Evolutionary conservation across 2,888 invertebrate genomes (phyloP).

Genomic region (Cataglyphis rosenhaueri): DNA sequence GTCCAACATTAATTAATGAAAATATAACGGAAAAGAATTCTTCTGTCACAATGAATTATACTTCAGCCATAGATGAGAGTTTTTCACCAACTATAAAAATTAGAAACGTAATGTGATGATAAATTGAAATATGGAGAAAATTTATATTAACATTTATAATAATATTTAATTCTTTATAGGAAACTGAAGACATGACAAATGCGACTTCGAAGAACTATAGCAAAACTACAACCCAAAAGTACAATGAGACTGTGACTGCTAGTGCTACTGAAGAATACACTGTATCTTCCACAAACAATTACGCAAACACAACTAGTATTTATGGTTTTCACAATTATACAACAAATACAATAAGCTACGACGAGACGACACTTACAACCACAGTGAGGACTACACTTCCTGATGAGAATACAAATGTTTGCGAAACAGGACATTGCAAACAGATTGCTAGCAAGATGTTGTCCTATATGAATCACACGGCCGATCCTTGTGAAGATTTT

Average conservation of each 20-base stretch:
- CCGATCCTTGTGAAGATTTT: conserved; percentile 78
- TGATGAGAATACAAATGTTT: conserved; percentile 46
- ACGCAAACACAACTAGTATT: not conserved
- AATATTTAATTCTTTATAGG: conserved; percentile 17
- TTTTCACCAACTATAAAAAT: not conserved
- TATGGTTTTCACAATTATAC: not conserved
- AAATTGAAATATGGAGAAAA: not conserved
- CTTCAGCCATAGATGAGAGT: not conserved
- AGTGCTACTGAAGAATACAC: not conserved
- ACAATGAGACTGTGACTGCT: not conserved
- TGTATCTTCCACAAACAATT: not conserved
- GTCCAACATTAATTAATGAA: not conserved
- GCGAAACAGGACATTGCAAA: conserved; percentile 72
- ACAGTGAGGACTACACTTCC: not conserved
- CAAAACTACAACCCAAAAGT: not conserved
- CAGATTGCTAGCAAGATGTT: conserved; percentile 75
- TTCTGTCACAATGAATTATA: not conserved
- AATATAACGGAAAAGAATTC: not conserved
- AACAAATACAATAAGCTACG: not conserved
- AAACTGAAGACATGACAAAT: not conserved
- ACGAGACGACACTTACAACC: not conserved
- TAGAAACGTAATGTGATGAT: not conserved
- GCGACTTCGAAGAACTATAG: not conserved
- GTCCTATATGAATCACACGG: conserved; percentile 79
- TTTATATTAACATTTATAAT: not conserved